A percentile compares a stretch with the other conserved stretches of the same genome.
Evolutionary conservation across 2,797 vertebrate species (phyloP).

Genomic region (Lutjanus campechanus): DNA sequence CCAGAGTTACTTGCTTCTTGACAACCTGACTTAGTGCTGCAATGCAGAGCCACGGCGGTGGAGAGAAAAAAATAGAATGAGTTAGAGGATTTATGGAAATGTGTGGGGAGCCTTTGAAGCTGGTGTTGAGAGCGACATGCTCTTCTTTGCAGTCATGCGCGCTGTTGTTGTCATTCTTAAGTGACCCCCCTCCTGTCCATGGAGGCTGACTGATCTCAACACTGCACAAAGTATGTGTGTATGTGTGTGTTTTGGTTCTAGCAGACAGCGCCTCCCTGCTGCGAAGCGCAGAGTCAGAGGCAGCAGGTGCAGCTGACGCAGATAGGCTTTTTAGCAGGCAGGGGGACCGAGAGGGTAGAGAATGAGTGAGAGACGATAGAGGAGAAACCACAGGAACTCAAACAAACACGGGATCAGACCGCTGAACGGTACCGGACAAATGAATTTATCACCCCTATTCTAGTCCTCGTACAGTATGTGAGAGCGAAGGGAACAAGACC

Average conservation of each 20-base stretch:
- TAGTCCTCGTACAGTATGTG: slow-evolving; percentile 33
- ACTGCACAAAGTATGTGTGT: slow-evolving; percentile 38
- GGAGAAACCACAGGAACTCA: slow-evolving; percentile 50
- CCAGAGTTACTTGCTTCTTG: slow-evolving; percentile 28
- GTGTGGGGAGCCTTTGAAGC: slow-evolving; percentile 58
- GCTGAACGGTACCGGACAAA: slow-evolving; percentile 28
- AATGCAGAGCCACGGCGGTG: slow-evolving; percentile 48
- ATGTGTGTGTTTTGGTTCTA: slow-evolving; percentile 64
- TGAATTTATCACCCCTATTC: slow-evolving; percentile 28
- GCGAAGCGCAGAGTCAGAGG: slow-evolving; percentile 76
- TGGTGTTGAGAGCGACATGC: slow-evolving; percentile 53
- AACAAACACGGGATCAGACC: slow-evolving; percentile 52
- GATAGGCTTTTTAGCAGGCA: slow-evolving; percentile 77
- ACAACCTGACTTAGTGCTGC: slow-evolving; percentile 61
- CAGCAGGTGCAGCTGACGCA: slow-evolving; percentile 87
- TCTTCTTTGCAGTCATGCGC: slow-evolving; percentile 59
- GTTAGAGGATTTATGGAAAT: slow-evolving; percentile 58
- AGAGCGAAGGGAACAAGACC: slow-evolving; percentile 38
- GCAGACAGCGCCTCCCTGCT: slow-evolving; percentile 78
- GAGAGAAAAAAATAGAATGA: slow-evolving; percentile 46
- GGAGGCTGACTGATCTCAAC: slow-evolving; percentile 59
- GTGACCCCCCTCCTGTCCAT: slow-evolving; percentile 56
- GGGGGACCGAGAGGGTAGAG: slow-evolving; percentile 68
- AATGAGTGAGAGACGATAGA: slow-evolving; percentile 63
- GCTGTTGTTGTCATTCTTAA: slow-evolving; percentile 81